phyloP scores from a whole-genome alignment of 1,140 invertebrate genomes.

The Diachasma alloeum region DNA sequence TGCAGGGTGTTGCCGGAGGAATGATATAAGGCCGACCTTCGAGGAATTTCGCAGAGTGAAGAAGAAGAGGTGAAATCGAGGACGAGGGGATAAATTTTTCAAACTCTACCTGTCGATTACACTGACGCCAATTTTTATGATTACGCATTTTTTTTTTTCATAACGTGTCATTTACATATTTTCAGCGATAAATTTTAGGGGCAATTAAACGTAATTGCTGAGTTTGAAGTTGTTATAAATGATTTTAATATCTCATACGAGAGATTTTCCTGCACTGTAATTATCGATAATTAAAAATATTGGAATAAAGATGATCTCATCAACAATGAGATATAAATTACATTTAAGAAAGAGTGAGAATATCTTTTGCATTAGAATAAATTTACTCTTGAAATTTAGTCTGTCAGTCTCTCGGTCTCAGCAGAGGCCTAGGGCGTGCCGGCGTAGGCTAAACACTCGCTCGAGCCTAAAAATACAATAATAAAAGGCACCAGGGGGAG shows the following conservation, averaged over 20 bases:
- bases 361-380: not conserved
- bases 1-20: not conserved
- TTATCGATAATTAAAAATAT: no score
- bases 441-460: not conserved
- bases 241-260: no score
- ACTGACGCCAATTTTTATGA: not conserved
- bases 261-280: no score
- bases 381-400: not conserved
- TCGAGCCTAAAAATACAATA: constrained; percentile 7
- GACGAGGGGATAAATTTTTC: not conserved
- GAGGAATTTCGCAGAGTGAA: not conserved
- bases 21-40: not conserved
- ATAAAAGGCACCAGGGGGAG: not conserved
- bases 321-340: no score
- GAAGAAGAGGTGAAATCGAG: constrained; percentile 1
- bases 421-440: not conserved
- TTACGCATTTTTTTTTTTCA: not conserved
- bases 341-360: not conserved
- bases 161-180: not conserved
- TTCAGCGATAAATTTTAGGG: not conserved
- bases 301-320: no score
- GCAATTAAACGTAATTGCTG: not conserved
- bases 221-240: not conserved
- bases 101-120: not conserved
- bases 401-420: not conserved